Percentiles rank a stretch among this genome's conserved stretches.
phyloP scores from a whole-genome alignment of 2,113 vertebrate species.

The Tonatia bakeri region DNA sequence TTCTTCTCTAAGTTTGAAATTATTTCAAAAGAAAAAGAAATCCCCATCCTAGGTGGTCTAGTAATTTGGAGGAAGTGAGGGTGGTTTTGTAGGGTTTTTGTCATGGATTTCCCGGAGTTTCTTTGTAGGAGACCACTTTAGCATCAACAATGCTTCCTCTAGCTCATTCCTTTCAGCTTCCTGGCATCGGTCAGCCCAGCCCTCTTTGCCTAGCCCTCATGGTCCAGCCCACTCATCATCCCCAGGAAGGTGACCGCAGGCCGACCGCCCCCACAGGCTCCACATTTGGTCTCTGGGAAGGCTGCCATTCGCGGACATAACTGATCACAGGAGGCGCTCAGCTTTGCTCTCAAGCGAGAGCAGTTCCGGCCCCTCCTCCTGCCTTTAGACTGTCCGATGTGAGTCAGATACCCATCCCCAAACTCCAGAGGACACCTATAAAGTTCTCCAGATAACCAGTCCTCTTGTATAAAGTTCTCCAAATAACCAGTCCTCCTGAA shows the following conservation, averaged over 20 bases:
- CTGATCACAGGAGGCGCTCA: not conserved
- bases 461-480: not conserved
- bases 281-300: not conserved
- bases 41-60: not conserved
- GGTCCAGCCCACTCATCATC: not conserved
- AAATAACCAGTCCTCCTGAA: not conserved
- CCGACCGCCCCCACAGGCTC: not conserved
- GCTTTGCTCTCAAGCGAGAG: not conserved
- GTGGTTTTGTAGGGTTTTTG: not conserved
- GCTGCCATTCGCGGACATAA: not conserved
- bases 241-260: not conserved
- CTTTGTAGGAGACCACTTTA: not conserved
- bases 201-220: no score
- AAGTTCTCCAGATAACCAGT: not conserved
- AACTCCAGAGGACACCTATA: not conserved
- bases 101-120: not conserved
- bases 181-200: not conserved
- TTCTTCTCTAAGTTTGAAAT: not conserved
- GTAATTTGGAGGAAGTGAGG: not conserved
- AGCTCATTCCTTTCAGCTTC: not conserved
- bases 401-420: not conserved
- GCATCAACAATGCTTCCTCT: not conserved
- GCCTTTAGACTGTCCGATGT: not conserved
- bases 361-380: not conserved
- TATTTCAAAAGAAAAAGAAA: not conserved